These are phyloP conservation scores for Tinea pellionella DNA, from an alignment of 2,888 invertebrate genomes.

Conservation along the genomic window DNA sequence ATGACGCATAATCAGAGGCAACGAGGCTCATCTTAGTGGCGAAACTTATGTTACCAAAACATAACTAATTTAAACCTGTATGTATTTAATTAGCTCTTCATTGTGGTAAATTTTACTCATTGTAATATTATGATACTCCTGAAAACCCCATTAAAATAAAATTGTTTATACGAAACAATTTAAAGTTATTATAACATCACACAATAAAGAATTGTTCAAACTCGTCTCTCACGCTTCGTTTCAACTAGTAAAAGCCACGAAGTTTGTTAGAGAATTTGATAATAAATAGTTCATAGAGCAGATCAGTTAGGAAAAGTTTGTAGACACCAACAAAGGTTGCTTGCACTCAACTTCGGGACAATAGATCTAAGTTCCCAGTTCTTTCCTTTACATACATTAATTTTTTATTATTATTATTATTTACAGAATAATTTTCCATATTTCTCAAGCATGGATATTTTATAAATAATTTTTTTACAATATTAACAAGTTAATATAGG, in stretches of 20 bases:
- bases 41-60: constrained; percentile 1
- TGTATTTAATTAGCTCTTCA: neutral
- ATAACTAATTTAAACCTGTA: neutral
- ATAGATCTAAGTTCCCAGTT: neutral
- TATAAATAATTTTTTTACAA: too few relatives aligned
- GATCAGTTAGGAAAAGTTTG: neutral
- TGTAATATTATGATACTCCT: too few relatives aligned
- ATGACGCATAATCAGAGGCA: constrained; percentile 25
- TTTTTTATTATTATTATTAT: neutral
- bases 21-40: constrained; percentile 16
- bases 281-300: neutral
- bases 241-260: neutral
- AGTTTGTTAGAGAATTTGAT: constrained; percentile 1
- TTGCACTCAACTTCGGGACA: neutral
- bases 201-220: neutral
- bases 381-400: neutral
- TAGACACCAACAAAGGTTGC: neutral
- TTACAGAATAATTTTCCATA: too few relatives aligned
- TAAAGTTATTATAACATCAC: neutral
- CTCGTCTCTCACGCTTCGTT: neutral
- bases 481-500: too few relatives aligned
- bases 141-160: neutral
- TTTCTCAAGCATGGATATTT: too few relatives aligned
- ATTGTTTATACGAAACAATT: neutral
- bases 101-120: too few relatives aligned